Evolutionary conservation across 2,888 invertebrate genomes (phyloP).

Genomic region (Xestia sexstrigata): DNA sequence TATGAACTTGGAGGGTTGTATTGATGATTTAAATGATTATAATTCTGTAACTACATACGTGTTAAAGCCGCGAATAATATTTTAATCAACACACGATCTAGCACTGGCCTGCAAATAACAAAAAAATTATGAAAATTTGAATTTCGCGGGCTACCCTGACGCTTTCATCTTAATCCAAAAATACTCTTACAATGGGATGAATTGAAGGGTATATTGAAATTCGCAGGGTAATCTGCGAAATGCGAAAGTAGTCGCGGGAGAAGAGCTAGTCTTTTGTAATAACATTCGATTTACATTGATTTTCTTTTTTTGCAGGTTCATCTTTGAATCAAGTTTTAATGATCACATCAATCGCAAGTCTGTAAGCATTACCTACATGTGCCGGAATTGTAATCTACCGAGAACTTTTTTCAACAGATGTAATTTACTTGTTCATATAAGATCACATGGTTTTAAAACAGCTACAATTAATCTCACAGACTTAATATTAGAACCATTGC

Average conservation of each 20-base stretch:
- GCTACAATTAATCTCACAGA: slow-evolving; percentile 87
- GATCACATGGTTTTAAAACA: slow-evolving; percentile 86
- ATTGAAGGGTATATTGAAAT: not conserved
- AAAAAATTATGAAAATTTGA: too few relatives aligned
- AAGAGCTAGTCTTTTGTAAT: not conserved
- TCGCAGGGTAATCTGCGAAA: not conserved
- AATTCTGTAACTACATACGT: too few relatives aligned
- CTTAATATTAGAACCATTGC: slow-evolving; percentile 83
- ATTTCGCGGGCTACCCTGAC: too few relatives aligned
- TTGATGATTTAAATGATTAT: too few relatives aligned
- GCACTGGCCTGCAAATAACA: too few relatives aligned
- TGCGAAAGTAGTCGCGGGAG: not conserved
- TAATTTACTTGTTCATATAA: slow-evolving; percentile 87
- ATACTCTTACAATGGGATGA: not conserved
- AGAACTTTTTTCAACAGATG: slow-evolving; percentile 86
- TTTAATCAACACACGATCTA: too few relatives aligned
- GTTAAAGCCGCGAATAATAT: too few relatives aligned
- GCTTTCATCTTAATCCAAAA: too few relatives aligned
- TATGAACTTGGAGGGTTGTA: too few relatives aligned
- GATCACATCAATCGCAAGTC: slow-evolving; percentile 85
- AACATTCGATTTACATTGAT: not conserved
- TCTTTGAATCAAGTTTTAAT: slow-evolving; percentile 82
- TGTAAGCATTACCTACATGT: slow-evolving; percentile 83
- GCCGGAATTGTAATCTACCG: slow-evolving; percentile 79
- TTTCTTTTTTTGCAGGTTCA: slow-evolving; percentile 80